Conservation (phyloP, 1,140 invertebrate genomes). For the Neuroterus valhalla region DNA sequence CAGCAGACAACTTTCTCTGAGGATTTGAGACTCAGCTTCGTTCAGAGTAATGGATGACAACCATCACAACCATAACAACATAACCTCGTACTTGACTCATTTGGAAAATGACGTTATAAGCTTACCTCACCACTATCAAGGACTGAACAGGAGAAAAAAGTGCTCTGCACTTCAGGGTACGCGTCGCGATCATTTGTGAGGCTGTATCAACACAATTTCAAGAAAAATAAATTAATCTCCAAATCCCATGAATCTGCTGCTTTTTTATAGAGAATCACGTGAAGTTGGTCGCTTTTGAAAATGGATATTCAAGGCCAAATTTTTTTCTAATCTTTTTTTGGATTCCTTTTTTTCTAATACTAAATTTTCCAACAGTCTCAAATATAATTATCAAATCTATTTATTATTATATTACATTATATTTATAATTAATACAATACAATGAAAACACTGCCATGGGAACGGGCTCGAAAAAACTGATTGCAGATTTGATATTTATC, state of each 20-base stretch:
- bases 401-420: too few relatives aligned
- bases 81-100: background rate
- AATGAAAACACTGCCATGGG: too few relatives aligned
- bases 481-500: too few relatives aligned
- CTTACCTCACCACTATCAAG: slow-evolving; percentile 38
- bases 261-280: background rate
- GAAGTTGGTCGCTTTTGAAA: background rate
- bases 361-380: too few relatives aligned
- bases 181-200: slow-evolving; percentile 40
- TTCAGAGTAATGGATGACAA: background rate
- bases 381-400: too few relatives aligned
- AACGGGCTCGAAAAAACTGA: too few relatives aligned
- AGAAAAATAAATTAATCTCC: slow-evolving; percentile 16
- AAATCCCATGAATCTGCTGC: background rate
- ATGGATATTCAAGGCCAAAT: too few relatives aligned
- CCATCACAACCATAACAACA: too few relatives aligned
- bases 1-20: too few relatives aligned
- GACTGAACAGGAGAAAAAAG: slow-evolving; percentile 37
- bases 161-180: slow-evolving; percentile 35
- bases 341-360: too few relatives aligned
- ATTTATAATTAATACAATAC: too few relatives aligned
- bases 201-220: background rate
- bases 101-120: slow-evolving; percentile 2
- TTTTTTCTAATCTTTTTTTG: too few relatives aligned
- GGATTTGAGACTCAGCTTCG: background rate